These are phyloP conservation scores for Tetragnatha versicolor DNA, from an alignment of 1,140 invertebrate species.

Conservation along the genomic window DNA sequence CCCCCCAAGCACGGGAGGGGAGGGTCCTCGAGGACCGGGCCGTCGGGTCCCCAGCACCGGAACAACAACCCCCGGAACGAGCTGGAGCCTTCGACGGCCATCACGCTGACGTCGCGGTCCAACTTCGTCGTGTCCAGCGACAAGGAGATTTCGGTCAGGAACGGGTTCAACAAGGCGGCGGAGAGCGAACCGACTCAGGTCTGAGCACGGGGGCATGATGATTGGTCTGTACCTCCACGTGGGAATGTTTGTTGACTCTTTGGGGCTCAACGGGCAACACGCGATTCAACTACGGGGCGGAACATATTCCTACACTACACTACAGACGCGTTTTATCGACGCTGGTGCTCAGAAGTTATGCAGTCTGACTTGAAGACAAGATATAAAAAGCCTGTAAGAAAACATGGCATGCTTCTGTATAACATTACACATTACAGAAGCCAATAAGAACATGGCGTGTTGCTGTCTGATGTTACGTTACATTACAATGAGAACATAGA, in stretches of 20 bases:
- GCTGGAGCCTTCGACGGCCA: conserved; percentile 57
- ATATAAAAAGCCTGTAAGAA: background rate
- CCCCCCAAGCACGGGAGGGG: conserved; percentile 74
- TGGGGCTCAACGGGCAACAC: too few species aligned
- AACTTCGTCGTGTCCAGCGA: conserved; percentile 44
- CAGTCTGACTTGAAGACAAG: background rate
- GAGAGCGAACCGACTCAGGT: conserved; percentile 54
- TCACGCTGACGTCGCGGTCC: conserved; percentile 57
- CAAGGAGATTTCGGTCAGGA: conserved; percentile 37
- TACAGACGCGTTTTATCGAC: background rate
- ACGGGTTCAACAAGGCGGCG: conserved; percentile 42
- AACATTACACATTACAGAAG: too few species aligned
- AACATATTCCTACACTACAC: background rate
- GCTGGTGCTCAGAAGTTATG: background rate
- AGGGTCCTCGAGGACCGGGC: conserved; percentile 47
- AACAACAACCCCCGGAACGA: conserved; percentile 44
- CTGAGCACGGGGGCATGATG: background rate
- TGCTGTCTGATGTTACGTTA: too few species aligned
- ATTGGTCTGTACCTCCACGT: background rate
- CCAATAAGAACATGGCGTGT: too few species aligned
- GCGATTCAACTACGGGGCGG: too few species aligned
- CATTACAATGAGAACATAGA: too few species aligned
- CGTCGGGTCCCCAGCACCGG: background rate
- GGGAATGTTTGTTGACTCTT: background rate
- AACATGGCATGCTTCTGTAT: too few species aligned